Percentiles rank a stretch among this genome's conserved stretches.
Conservation (phyloP, 1,140 invertebrate species). For the Metaphire vulgaris region DNA sequence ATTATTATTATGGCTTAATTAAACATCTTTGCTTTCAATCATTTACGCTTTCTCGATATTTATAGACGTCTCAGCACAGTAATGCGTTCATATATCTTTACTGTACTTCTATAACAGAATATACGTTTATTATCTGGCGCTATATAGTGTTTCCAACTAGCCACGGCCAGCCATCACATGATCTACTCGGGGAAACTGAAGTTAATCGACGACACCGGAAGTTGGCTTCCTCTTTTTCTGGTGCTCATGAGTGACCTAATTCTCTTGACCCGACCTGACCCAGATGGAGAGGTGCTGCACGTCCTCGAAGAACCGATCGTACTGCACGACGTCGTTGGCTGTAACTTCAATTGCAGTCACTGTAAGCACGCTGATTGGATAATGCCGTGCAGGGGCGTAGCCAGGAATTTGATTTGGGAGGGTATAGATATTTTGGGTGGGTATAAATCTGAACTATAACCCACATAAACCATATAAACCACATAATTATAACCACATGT, state of each 20-base stretch:
- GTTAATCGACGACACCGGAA: neutral
- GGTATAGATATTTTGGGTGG: too few species aligned
- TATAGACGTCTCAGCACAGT: too few species aligned
- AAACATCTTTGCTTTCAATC: too few species aligned
- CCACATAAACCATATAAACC: too few species aligned
- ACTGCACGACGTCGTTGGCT: conserved; percentile 12
- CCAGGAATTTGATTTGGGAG: too few species aligned
- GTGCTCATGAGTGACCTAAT: conserved; percentile 20
- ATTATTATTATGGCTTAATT: too few species aligned
- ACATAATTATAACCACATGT: too few species aligned
- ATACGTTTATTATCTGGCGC: too few species aligned
- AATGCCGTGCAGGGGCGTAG: neutral
- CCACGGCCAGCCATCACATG: conserved; percentile 4
- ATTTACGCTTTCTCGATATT: too few species aligned
- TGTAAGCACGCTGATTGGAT: neutral
- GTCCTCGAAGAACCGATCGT: conserved; percentile 19
- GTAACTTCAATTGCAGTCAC: conserved; percentile 3
- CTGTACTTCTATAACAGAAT: too few species aligned
- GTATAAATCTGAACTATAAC: too few species aligned
- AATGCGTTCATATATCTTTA: too few species aligned
- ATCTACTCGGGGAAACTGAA: conserved; percentile 21
- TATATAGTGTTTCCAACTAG: conserved; percentile 12
- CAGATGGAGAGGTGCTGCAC: neutral
- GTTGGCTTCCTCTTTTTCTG: neutral
- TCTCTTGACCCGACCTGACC: conserved; percentile 4